Evolutionary conservation across 2,888 invertebrate species (phyloP).

Genomic region (Malachius bipustulatus): DNA sequence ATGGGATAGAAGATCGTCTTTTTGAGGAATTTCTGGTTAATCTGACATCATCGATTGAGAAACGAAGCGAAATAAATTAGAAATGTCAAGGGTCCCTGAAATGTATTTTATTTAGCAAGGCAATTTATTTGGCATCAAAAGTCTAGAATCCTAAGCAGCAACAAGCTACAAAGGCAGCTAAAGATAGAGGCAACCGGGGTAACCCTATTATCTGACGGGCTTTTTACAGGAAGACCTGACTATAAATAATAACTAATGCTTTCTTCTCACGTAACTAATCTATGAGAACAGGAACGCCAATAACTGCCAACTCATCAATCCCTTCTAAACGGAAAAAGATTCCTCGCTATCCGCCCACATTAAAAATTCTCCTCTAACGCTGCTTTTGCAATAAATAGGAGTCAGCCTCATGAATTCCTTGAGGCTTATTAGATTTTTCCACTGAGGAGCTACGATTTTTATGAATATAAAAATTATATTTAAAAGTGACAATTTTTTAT

Average conservation of each 20-base stretch:
- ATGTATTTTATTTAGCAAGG: neutral
- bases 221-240: conserved; percentile 24
- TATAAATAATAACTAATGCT: conserved; percentile 36
- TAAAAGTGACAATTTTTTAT: too few species aligned
- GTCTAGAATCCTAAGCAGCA: conserved; percentile 1
- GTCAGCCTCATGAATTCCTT: too few species aligned
- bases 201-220: conserved; percentile 28
- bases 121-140: conserved; percentile 1
- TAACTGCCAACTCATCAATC: conserved; percentile 36
- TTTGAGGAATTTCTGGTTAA: too few species aligned
- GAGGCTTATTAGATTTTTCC: too few species aligned
- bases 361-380: conserved; percentile 24
- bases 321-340: conserved; percentile 21
- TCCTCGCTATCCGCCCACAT: conserved; percentile 25
- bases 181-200: too few species aligned
- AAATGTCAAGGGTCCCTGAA: neutral
- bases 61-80: conserved; percentile 2
- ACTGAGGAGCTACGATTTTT: too few species aligned
- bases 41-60: too few species aligned
- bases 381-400: too few species aligned
- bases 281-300: conserved; percentile 35
- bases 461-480: too few species aligned
- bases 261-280: conserved; percentile 38
- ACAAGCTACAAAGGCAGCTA: conserved; percentile 26
- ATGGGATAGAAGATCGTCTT: too few species aligned